A percentile compares a stretch with the other conserved stretches of the same genome.
phyloP scores from a whole-genome alignment of 2,888 invertebrate species.

The Ischnura elegans region DNA sequence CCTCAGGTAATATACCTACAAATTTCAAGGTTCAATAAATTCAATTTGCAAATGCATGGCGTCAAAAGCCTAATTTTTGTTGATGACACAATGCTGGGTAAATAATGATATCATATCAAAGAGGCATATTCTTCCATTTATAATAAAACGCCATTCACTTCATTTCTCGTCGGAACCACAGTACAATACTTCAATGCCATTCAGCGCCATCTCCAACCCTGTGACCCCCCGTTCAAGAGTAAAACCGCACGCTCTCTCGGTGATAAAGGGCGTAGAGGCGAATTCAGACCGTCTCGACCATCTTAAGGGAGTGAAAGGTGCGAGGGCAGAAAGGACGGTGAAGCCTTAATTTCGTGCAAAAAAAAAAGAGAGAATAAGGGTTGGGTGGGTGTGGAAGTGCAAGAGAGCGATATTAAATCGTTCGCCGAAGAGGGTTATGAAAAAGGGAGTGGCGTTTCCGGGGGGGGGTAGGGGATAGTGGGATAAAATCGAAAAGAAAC shows the following conservation, averaged over 20 bases:
- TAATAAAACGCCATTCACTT: no score
- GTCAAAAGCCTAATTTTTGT: no score
- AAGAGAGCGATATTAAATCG: conserved; percentile 20
- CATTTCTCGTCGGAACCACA: no score
- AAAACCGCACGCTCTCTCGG: neutral
- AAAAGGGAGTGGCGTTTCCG: neutral
- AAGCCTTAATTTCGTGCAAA: neutral
- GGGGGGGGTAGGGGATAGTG: neutral
- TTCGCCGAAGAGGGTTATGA: conserved; percentile 6
- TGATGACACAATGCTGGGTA: no score
- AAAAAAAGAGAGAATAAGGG: neutral
- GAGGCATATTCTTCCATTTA: no score
- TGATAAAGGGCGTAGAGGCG: neutral
- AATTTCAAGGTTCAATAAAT: no score
- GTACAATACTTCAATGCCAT: no score
- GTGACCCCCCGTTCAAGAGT: no score
- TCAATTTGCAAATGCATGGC: no score
- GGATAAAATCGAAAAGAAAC: neutral
- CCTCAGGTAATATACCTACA: no score
- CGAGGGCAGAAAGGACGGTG: neutral
- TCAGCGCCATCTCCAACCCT: no score
- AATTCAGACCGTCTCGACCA: neutral
- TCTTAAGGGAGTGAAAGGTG: neutral
- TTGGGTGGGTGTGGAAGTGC: neutral
- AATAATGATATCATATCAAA: no score